Percentiles rank a stretch among this genome's conserved stretches.
Conservation (phyloP, 1,140 invertebrate species). For the Littorina saxatilis region DNA sequence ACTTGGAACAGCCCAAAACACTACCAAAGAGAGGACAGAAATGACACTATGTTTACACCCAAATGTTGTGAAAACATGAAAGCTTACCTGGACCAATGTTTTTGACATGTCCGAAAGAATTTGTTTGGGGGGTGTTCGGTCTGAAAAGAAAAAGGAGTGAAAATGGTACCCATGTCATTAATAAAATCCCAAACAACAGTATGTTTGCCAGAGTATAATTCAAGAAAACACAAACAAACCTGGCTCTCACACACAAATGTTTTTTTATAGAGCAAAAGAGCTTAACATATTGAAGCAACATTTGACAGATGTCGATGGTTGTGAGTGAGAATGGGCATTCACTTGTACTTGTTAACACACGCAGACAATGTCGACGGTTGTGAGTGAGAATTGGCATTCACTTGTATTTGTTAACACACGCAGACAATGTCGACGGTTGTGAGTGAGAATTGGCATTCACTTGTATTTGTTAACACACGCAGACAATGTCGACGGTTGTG, state of each 20-base stretch:
- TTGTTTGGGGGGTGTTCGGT: conserved; percentile 84
- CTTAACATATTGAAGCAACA: neutral
- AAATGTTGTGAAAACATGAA: too few species aligned
- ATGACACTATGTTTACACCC: too few species aligned
- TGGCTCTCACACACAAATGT: neutral
- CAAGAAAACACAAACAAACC: neutral
- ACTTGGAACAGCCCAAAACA: too few species aligned
- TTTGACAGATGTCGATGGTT: neutral
- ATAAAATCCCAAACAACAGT: neutral
- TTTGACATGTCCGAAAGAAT: conserved; percentile 56
- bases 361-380: too few species aligned
- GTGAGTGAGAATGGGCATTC: neutral
- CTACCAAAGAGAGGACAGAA: too few species aligned
- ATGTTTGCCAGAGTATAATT: neutral
- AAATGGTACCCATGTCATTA: conserved; percentile 39
- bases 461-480: too few species aligned
- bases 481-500: too few species aligned
- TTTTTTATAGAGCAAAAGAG: neutral
- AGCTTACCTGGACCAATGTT: conserved; percentile 55
- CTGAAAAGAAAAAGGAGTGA: conserved; percentile 77
- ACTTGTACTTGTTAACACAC: too few species aligned
- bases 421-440: too few species aligned
- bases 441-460: too few species aligned
- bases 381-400: too few species aligned
- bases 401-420: too few species aligned